Base-by-base conservation (phyloP, 2,797 vertebrate genomes). In the Neomorphus geoffroyi region DNA sequence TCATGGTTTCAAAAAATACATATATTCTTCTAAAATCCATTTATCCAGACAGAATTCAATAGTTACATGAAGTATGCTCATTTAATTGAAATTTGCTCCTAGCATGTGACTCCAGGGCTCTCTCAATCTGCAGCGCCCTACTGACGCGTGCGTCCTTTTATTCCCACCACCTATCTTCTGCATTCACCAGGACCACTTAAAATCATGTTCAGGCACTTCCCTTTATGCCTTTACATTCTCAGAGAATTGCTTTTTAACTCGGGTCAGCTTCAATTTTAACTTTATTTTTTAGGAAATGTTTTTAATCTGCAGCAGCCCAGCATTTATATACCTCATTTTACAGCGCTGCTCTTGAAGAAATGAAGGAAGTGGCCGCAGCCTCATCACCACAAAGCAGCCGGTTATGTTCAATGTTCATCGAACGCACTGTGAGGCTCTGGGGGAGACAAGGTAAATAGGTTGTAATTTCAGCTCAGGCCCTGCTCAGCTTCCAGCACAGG, bases 191-290 rank as follows among this genome's bases (percentile, higher is more conserved):
- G 33, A 57, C 82, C 91, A 88, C 90, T 97, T 96, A 97, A 97
- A 97, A 96, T 84, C 88, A 70, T 73, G 82, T 81, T 86, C 80
- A 69, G 77, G 90, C 78, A 93, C 88, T 95, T 97, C 91, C 61
- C 80, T 97, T 97, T 93, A 90, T 86, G 83, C 94, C 94, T 97
- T 82, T 32, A 71, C 85, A 93, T 93, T 94, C 92, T 95, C 85
- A 82, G 93, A 88, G 97, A 97, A 97, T 97, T 97, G 93, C 91
- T 97, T 94, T 92, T 97, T 96, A 93, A 95, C 89, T 93, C 78
- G 67, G 95, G 89, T 97, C 97, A 92, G 81, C 94, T 97, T 96
- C 87, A 95, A 92, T 97, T 94, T 95, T 96, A 82, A 71, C 88
- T 96, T 95, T 82, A 96, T 94, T 92, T 72, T 74, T 60, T 93